phyloP scores from a whole-genome alignment of 1,140 invertebrate species.

The Microplitis demolitor region DNA sequence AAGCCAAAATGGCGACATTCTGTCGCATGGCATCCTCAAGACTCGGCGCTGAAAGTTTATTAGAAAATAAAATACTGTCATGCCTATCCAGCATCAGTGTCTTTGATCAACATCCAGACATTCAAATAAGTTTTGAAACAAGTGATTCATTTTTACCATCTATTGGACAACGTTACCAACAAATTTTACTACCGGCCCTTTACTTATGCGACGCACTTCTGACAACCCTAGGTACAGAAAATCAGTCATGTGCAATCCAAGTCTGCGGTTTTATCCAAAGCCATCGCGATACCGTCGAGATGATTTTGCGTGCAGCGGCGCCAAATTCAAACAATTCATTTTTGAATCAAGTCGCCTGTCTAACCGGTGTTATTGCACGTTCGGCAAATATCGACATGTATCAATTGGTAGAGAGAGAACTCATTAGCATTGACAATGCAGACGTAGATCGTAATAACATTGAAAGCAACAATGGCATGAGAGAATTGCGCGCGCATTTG shows the following conservation, averaged over 20 bases:
- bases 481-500: conserved; percentile 65
- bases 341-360: conserved; percentile 73
- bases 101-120: conserved; percentile 77
- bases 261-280: conserved; percentile 79
- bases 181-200: conserved; percentile 80
- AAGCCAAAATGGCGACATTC: conserved; percentile 85
- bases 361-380: conserved; percentile 80
- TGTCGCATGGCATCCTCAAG: conserved; percentile 73
- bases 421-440: conserved; percentile 35
- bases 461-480: conserved; percentile 56
- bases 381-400: conserved; percentile 69
- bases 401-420: conserved; percentile 55
- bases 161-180: conserved; percentile 73
- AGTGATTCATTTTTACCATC: conserved; percentile 66
- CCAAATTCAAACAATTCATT: conserved; percentile 64
- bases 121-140: conserved; percentile 58
- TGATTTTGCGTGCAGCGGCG: conserved; percentile 72
- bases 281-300: conserved; percentile 80
- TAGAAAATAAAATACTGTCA: conserved; percentile 76
- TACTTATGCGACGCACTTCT: conserved; percentile 80
- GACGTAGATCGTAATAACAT: conserved; percentile 34
- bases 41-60: conserved; percentile 75
- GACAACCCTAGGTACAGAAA: conserved; percentile 80
- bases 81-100: conserved; percentile 79
- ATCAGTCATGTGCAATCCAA: conserved; percentile 79